phyloP scores from a whole-genome alignment of 2,113 vertebrate genomes.

The Dicentrarchus labrax region DNA sequence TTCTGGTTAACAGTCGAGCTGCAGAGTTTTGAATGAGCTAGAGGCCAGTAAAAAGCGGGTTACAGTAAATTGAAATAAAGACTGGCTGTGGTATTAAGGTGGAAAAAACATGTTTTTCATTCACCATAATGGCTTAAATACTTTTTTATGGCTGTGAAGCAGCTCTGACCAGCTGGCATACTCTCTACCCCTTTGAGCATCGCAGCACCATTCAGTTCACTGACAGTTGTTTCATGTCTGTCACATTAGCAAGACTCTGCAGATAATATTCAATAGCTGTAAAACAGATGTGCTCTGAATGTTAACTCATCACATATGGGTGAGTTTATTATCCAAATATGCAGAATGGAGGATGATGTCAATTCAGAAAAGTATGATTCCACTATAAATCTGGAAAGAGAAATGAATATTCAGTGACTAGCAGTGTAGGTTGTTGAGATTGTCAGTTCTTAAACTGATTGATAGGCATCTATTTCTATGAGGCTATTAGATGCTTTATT shows the following conservation, averaged over 20 bases:
- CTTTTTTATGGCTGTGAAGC: constrained; percentile 46
- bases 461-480: neutral
- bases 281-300: constrained; percentile 54
- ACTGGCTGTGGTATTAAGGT: too few relatives aligned
- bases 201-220: constrained; percentile 4
- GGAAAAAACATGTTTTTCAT: constrained; percentile 65
- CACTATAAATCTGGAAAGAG: constrained; percentile 7
- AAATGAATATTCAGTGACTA: constrained; percentile 7
- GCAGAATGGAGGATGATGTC: constrained; percentile 19
- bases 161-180: constrained; percentile 61
- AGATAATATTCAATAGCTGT: constrained; percentile 49
- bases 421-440: neutral
- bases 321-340: constrained; percentile 16
- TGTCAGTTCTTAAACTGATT: neutral
- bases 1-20: too few relatives aligned
- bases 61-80: too few relatives aligned
- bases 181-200: constrained; percentile 33
- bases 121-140: constrained; percentile 46
- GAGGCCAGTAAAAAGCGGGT: too few relatives aligned
- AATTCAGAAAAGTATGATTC: neutral
- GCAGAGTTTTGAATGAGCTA: too few relatives aligned
- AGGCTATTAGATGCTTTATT: neutral
- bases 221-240: constrained; percentile 50
- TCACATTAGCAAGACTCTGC: constrained; percentile 52
- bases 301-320: constrained; percentile 33